Conservation (phyloP, 2,888 invertebrate genomes). For the Aphidoletes aphidimyza region DNA sequence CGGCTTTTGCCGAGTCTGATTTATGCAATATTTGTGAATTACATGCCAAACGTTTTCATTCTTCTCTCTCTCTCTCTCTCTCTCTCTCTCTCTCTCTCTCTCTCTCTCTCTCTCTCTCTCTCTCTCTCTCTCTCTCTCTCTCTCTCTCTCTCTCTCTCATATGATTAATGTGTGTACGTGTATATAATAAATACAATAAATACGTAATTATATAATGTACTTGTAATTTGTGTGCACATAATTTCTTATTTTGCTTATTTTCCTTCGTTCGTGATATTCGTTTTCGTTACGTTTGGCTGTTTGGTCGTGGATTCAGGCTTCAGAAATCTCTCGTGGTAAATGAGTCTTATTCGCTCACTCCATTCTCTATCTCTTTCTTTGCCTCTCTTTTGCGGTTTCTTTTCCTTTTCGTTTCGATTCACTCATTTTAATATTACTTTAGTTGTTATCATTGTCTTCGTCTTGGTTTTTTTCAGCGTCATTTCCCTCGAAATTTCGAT, state of each 20-base stretch:
- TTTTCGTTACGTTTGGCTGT: neutral
- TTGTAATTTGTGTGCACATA: slow-evolving; percentile 46
- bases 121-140: no score
- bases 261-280: slow-evolving; percentile 6
- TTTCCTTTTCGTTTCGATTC: neutral
- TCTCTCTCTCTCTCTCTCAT: no score
- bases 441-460: slow-evolving; percentile 46
- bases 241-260: slow-evolving; percentile 51
- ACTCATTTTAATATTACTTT: slow-evolving; percentile 35
- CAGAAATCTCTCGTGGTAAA: slow-evolving; percentile 20
- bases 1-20: neutral
- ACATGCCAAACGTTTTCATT: slow-evolving; percentile 49
- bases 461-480: neutral
- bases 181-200: slow-evolving; percentile 46
- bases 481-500: slow-evolving; percentile 47
- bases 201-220: slow-evolving; percentile 49
- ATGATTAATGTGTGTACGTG: slow-evolving; percentile 49
- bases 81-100: no score
- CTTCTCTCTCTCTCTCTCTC: neutral
- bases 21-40: slow-evolving; percentile 49
- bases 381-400: neutral
- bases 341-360: neutral
- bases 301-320: neutral
- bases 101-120: no score
- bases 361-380: neutral